Base-by-base conservation (phyloP, 1,140 invertebrate species). In the Drosophila elegans region DNA sequence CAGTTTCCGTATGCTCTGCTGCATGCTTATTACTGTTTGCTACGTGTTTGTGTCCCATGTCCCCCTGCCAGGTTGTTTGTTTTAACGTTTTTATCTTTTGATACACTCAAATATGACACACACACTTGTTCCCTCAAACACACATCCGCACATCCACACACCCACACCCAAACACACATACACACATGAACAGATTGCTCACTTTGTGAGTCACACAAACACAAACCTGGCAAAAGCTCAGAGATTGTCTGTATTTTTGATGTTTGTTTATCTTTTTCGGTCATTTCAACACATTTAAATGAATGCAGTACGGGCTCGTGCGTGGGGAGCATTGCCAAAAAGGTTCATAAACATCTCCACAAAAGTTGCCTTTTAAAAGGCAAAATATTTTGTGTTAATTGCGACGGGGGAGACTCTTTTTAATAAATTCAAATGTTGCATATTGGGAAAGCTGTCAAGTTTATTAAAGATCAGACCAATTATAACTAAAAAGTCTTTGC, bases 11-110 rank as follows among this genome's bases (percentile, higher is more conserved):
- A 75, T 86, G 82, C 82, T 69, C 57, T 66, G 52, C 68, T 84
- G 84, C 80, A 89, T 89, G 84, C 84, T 89, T 88, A 88, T 88
- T 88, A 88, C 84, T 84, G 71, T 88, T 89, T 89, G 84, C 76
- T 88, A 88, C 84, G 85, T 88, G 84, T 89, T 83, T 63, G 81
- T 55, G 78, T 74, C 49, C 71, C 69, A 62, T 59, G 55, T 42
- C 36, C 45, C 46, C 46, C 52, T 13, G 16, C 16, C 61, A 48
- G 21, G 69, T 82, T 88, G 83, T 89, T 88, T 88, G 83, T 81
- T 52, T 67, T 89, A 84, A 84, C 83, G 83, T 88, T 88, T 88
- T 88, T 88, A 88, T 86, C 83, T 86, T 82, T 88, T 83, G 79
- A 82, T 88, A 88, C 84, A 89, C 79, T 88, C 83, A 88, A 82